These are phyloP conservation scores for Manacus vitellinus DNA, from an alignment of 2,113 vertebrate genomes.

Conservation along the genomic window DNA sequence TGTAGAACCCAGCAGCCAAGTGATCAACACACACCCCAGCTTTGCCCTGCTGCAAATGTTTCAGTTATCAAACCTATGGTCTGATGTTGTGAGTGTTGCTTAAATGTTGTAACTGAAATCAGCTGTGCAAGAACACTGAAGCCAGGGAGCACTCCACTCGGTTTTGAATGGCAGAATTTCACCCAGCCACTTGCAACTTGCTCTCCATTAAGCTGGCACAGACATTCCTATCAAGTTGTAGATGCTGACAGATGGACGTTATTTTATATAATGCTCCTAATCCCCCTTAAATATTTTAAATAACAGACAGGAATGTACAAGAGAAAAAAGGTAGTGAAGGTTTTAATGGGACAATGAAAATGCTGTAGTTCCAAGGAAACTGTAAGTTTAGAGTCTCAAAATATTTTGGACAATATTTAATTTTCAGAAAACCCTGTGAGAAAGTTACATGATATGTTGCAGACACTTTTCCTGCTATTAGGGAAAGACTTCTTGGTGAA, in stretches of 20 bases:
- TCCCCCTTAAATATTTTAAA: neutral
- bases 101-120: neutral
- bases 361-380: neutral
- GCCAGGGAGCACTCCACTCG: neutral
- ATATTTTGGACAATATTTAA: neutral
- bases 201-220: neutral
- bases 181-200: neutral
- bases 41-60: neutral
- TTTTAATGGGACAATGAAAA: neutral
- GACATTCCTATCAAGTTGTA: neutral
- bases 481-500: neutral
- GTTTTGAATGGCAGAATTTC: neutral
- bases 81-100: neutral
- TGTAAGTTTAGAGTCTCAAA: neutral
- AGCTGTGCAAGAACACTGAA: neutral
- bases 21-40: neutral
- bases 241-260: neutral
- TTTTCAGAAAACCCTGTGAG: neutral
- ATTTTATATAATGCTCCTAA: neutral
- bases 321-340: neutral
- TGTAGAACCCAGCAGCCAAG: slow-evolving; percentile 9
- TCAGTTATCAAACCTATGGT: neutral
- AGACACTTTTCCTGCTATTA: neutral
- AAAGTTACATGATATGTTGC: neutral
- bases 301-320: neutral